Base-by-base conservation (phyloP, 2,888 invertebrate genomes). In the Gymnocheta viridis region DNA sequence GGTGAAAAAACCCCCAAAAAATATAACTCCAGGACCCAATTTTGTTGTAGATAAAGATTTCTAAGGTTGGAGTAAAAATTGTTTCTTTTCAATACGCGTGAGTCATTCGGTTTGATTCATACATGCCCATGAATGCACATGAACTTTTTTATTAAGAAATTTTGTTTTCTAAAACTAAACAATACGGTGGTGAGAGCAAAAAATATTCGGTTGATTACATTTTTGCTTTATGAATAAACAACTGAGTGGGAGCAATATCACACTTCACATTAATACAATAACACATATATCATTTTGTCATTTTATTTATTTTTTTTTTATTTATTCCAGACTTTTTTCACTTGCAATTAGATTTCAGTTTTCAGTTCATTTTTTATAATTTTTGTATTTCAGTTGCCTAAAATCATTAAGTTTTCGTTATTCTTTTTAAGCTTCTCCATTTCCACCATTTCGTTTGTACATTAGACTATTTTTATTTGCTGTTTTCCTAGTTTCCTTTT, bases 401-500 rank as follows among this genome's bases (percentile, higher is more conserved):
- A 72, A 81, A 70, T 69, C 62, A 77, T 73, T 73, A 67, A 56
- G 22, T 56, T 44, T 67, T 54, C 32, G 12, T 47, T 7, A 22
- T 17, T 58, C 4, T 19, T 14, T 69, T 38, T 56, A 1, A 22
- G 24, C 10, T 27, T n/a, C 7, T 35, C 17, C 58, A 19, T 51
- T 54, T 67, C 27, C 14, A 17, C 32, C 24, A 77, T 44, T 76
- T 54, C n/a, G n/a, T n/a, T n/a, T n/a, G n/a, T n/a, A n/a, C n/a
- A n/a, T 54, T 64, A 44, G 70, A 62, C 22, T 29, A 82, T 81
- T 86, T 87, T 19, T 5, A 0, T 19, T 47, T 19, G 19, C 19
- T 5, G 19, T 47, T 86, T 85, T 44, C 5, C 38, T 70, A 22
- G 27, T 41, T 62, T 19, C 10, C 88, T 88, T 89, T 89, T 89